phyloP scores from a whole-genome alignment of 2,888 invertebrate species.

The Harpalus rubripes region DNA sequence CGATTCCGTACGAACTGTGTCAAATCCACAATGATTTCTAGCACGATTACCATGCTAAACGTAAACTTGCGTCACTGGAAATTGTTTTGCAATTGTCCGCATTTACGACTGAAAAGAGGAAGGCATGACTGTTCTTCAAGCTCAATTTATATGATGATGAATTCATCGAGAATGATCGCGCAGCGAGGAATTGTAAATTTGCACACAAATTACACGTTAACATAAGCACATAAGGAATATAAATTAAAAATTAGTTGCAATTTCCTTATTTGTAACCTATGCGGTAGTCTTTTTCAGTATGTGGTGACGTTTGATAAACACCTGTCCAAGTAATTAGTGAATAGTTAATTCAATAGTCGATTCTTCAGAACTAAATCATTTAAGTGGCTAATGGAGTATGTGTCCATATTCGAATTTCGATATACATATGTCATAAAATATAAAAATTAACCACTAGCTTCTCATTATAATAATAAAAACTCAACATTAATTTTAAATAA shows the following conservation, averaged over 20 bases:
- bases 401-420: too few species aligned
- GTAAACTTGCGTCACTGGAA: slow-evolving; percentile 29
- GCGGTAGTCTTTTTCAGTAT: too few species aligned
- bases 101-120: slow-evolving; percentile 17
- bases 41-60: slow-evolving; percentile 16
- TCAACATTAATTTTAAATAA: too few species aligned
- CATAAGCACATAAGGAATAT: not conserved
- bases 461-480: too few species aligned
- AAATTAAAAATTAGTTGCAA: not conserved
- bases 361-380: too few species aligned
- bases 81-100: slow-evolving; percentile 28
- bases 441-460: too few species aligned
- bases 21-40: slow-evolving; percentile 33
- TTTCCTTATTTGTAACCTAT: too few species aligned
- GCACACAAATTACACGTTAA: not conserved
- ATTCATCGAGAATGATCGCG: slow-evolving; percentile 8
- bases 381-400: too few species aligned
- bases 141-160: slow-evolving; percentile 22
- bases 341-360: too few species aligned
- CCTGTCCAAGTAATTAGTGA: too few species aligned
- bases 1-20: slow-evolving; percentile 21
- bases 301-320: too few species aligned
- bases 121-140: not conserved
- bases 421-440: too few species aligned
- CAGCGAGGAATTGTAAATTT: not conserved